Conservation (phyloP, 2,113 vertebrate species). For the Takifugu flavidus region DNA sequence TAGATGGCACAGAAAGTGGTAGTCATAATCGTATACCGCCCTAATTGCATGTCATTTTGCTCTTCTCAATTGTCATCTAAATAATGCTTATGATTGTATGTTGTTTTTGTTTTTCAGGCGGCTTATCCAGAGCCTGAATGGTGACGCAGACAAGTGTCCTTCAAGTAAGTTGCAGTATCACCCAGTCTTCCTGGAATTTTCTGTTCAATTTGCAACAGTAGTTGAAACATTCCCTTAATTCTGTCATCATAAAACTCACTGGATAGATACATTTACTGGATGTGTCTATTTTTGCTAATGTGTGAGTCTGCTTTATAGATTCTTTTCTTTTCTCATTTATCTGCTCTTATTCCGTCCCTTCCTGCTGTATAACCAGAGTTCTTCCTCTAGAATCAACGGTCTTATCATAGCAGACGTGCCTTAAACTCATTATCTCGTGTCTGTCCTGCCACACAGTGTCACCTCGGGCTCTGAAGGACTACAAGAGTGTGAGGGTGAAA, state of each 20-base stretch:
- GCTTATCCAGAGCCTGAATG: constrained; percentile 85
- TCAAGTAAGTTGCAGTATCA: constrained; percentile 52
- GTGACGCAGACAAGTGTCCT: constrained; percentile 82
- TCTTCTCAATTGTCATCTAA: constrained; percentile 5
- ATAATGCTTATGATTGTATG: constrained; percentile 7
- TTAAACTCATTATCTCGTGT: neutral
- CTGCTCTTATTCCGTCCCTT: too few relatives aligned
- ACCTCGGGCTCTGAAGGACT: constrained; percentile 36
- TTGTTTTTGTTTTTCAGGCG: constrained; percentile 69
- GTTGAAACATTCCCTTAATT: too few relatives aligned
- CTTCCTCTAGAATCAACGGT: too few relatives aligned
- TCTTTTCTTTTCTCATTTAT: too few relatives aligned
- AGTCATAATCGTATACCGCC: neutral
- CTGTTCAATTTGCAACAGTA: too few relatives aligned
- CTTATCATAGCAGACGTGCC: too few relatives aligned
- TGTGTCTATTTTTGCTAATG: too few relatives aligned
- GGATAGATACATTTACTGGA: too few relatives aligned
- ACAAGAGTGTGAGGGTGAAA: constrained; percentile 73
- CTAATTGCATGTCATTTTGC: neutral
- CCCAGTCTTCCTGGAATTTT: neutral
- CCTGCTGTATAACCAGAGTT: too few relatives aligned
- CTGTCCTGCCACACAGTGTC: constrained; percentile 53
- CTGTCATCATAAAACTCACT: too few relatives aligned
- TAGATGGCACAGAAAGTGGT: neutral
- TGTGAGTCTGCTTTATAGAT: too few relatives aligned